Conservation (phyloP, 35 echinoderm and acorn worm species). For the Apostichopus parvimensis region DNA sequence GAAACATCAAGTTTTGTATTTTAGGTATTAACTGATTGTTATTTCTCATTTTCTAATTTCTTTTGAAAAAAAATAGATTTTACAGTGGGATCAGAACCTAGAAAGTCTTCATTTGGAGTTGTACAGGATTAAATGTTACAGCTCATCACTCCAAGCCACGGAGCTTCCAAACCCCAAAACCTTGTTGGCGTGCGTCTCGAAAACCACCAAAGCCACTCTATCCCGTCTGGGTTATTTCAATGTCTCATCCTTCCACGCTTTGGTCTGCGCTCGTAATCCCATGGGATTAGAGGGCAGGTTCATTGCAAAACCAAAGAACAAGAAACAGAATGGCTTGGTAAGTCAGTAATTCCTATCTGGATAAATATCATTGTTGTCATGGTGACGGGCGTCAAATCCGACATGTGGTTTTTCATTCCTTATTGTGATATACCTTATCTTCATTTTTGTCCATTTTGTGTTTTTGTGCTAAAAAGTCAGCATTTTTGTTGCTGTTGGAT, state of each 20-base stretch:
- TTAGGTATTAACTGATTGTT: not conserved
- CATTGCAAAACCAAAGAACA: constrained; percentile 80
- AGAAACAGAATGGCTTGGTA: constrained; percentile 83
- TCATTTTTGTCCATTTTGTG: no score
- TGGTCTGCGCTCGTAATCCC: constrained; percentile 92
- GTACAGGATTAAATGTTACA: constrained; percentile 92
- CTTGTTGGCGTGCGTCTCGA: constrained; percentile 85
- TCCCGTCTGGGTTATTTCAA: constrained; percentile 89
- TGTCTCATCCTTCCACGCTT: constrained; percentile 93
- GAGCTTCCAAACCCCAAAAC: constrained; percentile 98
- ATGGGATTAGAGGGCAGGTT: constrained; percentile 84
- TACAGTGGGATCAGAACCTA: constrained; percentile 95
- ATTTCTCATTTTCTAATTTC: not conserved
- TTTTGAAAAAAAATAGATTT: constrained; percentile 64
- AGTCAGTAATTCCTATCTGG: constrained; percentile 1
- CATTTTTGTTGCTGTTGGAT: no score
- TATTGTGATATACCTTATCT: no score
- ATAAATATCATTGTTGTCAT: no score
- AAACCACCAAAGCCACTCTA: constrained; percentile 83
- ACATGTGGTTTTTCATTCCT: no score
- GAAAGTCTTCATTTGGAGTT: constrained; percentile 93
- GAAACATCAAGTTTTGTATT: not conserved
- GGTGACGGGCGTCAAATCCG: no score
- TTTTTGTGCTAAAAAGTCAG: no score
- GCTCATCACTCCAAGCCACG: constrained; percentile 90